Percentiles rank a stretch among this genome's conserved stretches.
phyloP scores from a whole-genome alignment of 1,140 invertebrate genomes.

The Hyles euphorbiae region DNA sequence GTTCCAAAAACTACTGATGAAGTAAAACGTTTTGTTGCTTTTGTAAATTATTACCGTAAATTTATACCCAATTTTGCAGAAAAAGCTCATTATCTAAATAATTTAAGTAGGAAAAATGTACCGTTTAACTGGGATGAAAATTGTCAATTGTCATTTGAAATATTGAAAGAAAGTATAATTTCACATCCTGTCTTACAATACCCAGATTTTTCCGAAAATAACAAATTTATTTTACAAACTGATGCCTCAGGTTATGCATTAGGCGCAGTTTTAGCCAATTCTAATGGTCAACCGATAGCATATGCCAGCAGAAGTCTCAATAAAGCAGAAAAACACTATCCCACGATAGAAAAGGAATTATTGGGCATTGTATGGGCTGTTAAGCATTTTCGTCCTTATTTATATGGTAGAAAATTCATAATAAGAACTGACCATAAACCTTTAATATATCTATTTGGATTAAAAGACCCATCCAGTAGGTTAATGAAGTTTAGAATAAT shows the following conservation, averaged over 20 bases:
- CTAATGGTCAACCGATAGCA: slow-evolving; percentile 41
- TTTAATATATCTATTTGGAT: too few relatives aligned
- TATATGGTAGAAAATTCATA: too few relatives aligned
- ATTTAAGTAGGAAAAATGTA: slow-evolving; percentile 8
- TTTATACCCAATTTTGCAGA: slow-evolving; percentile 26
- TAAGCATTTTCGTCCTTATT: too few relatives aligned
- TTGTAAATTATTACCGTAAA: slow-evolving; percentile 15
- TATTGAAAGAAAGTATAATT: slow-evolving; percentile 25
- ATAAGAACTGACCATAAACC: too few relatives aligned
- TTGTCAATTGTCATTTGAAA: slow-evolving; percentile 40
- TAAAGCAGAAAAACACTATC: too few relatives aligned
- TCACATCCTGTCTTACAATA: slow-evolving; percentile 32
- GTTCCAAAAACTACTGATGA: slow-evolving; percentile 8
- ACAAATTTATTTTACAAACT: slow-evolving; percentile 10
- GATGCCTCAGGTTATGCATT: slow-evolving; percentile 24
- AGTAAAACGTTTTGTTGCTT: not conserved
- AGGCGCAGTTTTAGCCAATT: slow-evolving; percentile 40
- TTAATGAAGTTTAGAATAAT: slow-evolving; percentile 15
- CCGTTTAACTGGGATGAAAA: slow-evolving; percentile 3
- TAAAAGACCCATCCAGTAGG: too few relatives aligned
- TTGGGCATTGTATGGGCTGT: too few relatives aligned
- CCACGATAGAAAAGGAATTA: too few relatives aligned
- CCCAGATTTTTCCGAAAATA: slow-evolving; percentile 16
- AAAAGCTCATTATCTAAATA: not conserved
- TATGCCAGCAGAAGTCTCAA: slow-evolving; percentile 33